Conservation (phyloP, 64 coral and sea anemone genomes). For the Montipora foliosa region DNA sequence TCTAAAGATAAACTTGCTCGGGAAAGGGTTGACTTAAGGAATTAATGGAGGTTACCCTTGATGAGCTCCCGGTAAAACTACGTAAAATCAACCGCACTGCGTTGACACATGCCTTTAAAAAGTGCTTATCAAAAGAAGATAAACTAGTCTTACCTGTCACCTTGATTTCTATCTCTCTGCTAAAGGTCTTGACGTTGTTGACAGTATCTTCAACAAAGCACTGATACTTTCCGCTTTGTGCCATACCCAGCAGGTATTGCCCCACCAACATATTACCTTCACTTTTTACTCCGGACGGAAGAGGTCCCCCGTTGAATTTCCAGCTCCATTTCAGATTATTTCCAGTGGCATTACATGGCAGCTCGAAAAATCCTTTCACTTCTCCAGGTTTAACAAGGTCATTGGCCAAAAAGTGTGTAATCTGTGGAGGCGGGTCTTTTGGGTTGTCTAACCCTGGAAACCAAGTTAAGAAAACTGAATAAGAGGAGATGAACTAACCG, state of each 20-base stretch:
- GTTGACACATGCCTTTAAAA: too few species aligned
- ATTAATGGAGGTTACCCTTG: too few species aligned
- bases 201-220: background rate
- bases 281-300: background rate
- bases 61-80: too few species aligned
- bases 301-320: background rate
- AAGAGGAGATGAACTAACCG: background rate
- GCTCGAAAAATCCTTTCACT: background rate
- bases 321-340: background rate
- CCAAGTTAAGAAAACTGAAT: background rate
- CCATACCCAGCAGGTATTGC: background rate
- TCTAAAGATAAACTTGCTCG: too few species aligned
- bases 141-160: too few species aligned
- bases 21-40: too few species aligned
- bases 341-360: background rate
- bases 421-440: background rate
- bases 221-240: background rate
- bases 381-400: background rate
- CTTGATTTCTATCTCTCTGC: background rate
- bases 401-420: background rate
- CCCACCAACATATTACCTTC: background rate
- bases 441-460: background rate
- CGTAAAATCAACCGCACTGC: too few species aligned
- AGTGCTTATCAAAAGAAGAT: too few species aligned
- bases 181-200: background rate